A percentile compares a stretch with the other conserved stretches of the same genome.
Evolutionary conservation across 2,888 invertebrate genomes (phyloP).

Genomic region (Dione juno): DNA sequence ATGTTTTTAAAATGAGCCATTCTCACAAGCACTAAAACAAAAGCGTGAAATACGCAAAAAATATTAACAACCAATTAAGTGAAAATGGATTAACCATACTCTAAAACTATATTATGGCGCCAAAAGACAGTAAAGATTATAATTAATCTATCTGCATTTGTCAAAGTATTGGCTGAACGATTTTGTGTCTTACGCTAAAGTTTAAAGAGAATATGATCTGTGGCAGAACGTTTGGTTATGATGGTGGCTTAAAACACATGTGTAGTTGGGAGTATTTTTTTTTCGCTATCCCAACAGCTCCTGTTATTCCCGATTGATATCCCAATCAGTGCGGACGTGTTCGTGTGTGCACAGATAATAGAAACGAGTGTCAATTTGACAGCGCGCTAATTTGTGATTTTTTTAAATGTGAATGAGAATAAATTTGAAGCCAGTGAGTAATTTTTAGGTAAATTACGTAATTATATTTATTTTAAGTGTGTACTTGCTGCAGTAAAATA

Average conservation of each 20-base stretch:
- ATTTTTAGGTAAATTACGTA: neutral
- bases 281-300: constrained; percentile 65
- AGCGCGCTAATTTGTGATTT: constrained; percentile 62
- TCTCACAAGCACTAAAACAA: neutral
- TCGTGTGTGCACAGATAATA: constrained; percentile 50
- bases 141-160: constrained; percentile 31
- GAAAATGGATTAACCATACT: constrained; percentile 40
- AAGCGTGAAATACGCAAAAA: constrained; percentile 35
- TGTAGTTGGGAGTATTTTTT: constrained; percentile 60
- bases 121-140: constrained; percentile 60
- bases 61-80: constrained; percentile 41
- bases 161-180: constrained; percentile 43
- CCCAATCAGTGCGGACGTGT: constrained; percentile 62
- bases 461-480: no score
- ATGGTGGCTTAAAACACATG: constrained; percentile 45
- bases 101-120: constrained; percentile 56
- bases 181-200: constrained; percentile 26
- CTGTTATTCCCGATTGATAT: constrained; percentile 68
- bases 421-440: constrained; percentile 32
- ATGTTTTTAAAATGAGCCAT: constrained; percentile 23
- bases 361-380: constrained; percentile 68
- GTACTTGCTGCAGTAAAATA: no score
- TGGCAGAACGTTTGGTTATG: constrained; percentile 24
- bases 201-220: constrained; percentile 31
- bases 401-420: constrained; percentile 46